These are phyloP conservation scores for Cnemophilus loriae DNA, from an alignment of 2,113 vertebrate species.

Conservation along the genomic window DNA sequence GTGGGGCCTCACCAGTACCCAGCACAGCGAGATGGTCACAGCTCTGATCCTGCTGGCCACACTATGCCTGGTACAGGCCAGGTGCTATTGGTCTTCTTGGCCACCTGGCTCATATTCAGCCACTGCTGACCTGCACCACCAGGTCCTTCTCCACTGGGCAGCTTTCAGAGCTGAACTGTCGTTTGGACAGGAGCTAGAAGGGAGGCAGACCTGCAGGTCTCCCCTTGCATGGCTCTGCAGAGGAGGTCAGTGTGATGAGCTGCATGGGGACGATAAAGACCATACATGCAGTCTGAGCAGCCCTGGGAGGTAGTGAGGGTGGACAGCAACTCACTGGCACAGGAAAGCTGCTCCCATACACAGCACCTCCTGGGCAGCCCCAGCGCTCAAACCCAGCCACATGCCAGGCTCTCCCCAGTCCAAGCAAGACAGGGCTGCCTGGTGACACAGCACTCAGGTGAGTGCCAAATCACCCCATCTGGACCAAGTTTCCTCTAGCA, in stretches of 20 bases:
- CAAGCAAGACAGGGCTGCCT: background rate
- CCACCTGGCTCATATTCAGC: background rate
- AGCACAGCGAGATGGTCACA: background rate
- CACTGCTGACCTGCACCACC: background rate
- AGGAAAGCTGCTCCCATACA: background rate
- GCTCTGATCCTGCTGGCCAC: background rate
- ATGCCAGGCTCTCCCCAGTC: background rate
- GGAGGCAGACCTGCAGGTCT: background rate
- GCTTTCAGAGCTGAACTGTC: background rate
- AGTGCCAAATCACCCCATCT: rapidly evolving
- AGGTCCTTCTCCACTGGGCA: background rate
- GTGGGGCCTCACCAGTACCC: background rate
- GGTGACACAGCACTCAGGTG: background rate
- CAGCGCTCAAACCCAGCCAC: rapidly evolving
- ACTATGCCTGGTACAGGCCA: background rate
- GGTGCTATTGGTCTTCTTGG: background rate
- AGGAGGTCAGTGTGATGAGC: background rate
- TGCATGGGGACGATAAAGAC: background rate
- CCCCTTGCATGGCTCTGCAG: background rate
- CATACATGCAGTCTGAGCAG: background rate
- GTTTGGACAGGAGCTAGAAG: background rate
- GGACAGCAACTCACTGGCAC: background rate
- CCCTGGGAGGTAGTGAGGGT: background rate
- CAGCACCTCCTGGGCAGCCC: background rate
- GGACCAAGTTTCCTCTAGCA: background rate